These are phyloP conservation scores for Puntigrus tetrazona DNA, from an alignment of 2,113 vertebrate species.

Conservation along the genomic window DNA sequence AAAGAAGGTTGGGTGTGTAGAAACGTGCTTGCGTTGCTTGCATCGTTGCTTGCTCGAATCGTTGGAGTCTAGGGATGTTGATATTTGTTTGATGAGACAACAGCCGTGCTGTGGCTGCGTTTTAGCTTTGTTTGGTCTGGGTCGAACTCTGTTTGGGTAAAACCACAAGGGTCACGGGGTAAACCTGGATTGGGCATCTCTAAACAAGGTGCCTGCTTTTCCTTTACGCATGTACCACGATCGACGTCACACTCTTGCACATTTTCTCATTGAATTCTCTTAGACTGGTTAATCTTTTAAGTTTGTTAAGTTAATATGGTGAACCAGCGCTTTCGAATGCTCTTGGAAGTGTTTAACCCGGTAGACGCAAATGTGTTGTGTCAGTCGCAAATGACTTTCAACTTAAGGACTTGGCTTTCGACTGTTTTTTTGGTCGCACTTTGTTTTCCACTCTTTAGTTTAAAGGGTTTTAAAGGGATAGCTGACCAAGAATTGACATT, in stretches of 20 bases:
- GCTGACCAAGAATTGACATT: neutral
- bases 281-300: conserved; percentile 1
- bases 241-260: neutral
- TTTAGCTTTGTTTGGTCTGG: conserved; percentile 25
- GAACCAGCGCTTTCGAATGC: neutral
- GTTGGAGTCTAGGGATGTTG: conserved; percentile 35
- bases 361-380: neutral
- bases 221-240: neutral
- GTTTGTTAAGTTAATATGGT: neutral
- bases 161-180: neutral
- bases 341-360: neutral
- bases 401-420: neutral
- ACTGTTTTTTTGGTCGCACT: neutral
- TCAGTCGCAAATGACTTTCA: neutral
- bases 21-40: neutral
- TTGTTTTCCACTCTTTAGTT: neutral
- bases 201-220: neutral
- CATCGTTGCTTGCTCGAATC: too few relatives aligned
- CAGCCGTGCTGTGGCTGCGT: conserved; percentile 7
- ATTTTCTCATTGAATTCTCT: conserved; percentile 8
- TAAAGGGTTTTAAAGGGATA: neutral
- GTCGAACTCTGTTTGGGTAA: conserved; percentile 28
- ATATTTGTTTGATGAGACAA: conserved; percentile 21
- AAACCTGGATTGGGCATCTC: neutral
- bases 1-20: neutral